Percentiles rank a stretch among this genome's conserved stretches.
Evolutionary conservation across 92 coral and sea anemone species (phyloP).

Genomic region (Pocillopora grandis): DNA sequence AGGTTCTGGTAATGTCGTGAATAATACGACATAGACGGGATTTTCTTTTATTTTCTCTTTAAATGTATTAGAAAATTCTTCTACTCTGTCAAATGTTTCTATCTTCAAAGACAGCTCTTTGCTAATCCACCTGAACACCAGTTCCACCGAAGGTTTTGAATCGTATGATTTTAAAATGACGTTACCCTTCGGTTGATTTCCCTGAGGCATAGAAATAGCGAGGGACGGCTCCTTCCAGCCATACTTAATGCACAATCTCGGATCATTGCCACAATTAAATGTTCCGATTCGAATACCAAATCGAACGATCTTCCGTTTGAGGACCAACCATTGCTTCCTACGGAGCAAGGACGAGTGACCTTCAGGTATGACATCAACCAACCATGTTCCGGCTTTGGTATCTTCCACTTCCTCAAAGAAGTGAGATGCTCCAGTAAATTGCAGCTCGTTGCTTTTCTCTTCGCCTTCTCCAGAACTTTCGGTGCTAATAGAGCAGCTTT

Average conservation of each 20-base stretch:
- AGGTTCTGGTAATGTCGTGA: constrained; percentile 78
- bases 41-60: constrained; percentile 47
- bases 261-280: constrained; percentile 83
- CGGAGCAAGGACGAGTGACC: constrained; percentile 64
- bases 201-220: constrained; percentile 83
- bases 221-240: constrained; percentile 77
- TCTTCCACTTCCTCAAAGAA: constrained; percentile 98
- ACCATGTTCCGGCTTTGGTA: constrained; percentile 98
- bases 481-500: constrained; percentile 59
- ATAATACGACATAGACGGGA: constrained; percentile 76
- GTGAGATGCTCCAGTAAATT: constrained; percentile 90
- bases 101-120: constrained; percentile 74
- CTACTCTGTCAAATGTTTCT: constrained; percentile 46
- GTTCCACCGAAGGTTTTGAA: constrained; percentile 76
- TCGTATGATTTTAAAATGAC: constrained; percentile 86
- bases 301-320: constrained; percentile 77
- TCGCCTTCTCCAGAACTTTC: constrained; percentile 53
- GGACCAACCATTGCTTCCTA: constrained; percentile 77
- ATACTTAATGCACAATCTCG: constrained; percentile 78
- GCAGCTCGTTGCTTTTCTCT: constrained; percentile 63
- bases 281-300: constrained; percentile 97
- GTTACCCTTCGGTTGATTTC: constrained; percentile 95
- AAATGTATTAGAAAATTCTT: constrained; percentile 56
- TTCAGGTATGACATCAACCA: constrained; percentile 86
- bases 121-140: constrained; percentile 83